These are phyloP conservation scores for Ariopsis seemanni DNA, from an alignment of 2,113 vertebrate species.

Conservation along the genomic window DNA sequence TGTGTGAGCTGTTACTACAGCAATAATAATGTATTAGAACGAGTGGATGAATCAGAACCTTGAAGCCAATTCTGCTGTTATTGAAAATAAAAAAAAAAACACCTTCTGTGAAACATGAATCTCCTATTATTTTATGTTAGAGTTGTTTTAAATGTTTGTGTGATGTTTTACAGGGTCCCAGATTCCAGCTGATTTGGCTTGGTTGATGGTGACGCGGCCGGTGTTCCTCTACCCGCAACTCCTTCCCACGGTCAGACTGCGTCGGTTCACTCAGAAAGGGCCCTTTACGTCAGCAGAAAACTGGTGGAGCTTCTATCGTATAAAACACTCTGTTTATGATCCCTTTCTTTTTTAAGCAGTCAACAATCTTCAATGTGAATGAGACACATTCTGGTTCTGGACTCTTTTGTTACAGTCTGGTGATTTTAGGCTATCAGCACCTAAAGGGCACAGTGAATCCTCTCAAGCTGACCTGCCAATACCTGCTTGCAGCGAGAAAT, in stretches of 20 bases:
- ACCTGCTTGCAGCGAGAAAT: conserved; percentile 84
- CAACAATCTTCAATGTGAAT: neutral
- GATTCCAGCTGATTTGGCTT: conserved; percentile 84
- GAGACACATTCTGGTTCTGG: neutral
- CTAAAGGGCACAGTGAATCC: conserved; percentile 81
- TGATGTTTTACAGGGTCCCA: conserved; percentile 59
- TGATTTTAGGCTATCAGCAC: conserved; percentile 88
- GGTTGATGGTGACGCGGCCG: conserved; percentile 83
- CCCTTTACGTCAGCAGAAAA: conserved; percentile 88
- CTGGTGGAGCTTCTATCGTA: conserved; percentile 73
- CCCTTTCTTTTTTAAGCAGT: neutral
- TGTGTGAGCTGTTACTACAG: neutral
- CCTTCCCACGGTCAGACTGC: conserved; percentile 78
- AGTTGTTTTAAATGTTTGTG: neutral
- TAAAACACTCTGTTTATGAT: neutral
- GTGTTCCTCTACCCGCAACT: conserved; percentile 92
- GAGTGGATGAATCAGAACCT: neutral
- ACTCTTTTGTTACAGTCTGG: conserved; percentile 69
- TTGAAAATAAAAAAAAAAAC: neutral
- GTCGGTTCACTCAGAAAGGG: conserved; percentile 77
- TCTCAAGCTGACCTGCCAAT: conserved; percentile 83
- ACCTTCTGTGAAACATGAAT: neutral
- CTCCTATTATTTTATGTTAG: neutral
- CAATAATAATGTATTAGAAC: neutral
- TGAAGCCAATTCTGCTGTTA: neutral